Percentiles rank a stretch among this genome's conserved stretches.
phyloP scores from a whole-genome alignment of 2,113 vertebrate genomes.

The Trematomus loennbergii region DNA sequence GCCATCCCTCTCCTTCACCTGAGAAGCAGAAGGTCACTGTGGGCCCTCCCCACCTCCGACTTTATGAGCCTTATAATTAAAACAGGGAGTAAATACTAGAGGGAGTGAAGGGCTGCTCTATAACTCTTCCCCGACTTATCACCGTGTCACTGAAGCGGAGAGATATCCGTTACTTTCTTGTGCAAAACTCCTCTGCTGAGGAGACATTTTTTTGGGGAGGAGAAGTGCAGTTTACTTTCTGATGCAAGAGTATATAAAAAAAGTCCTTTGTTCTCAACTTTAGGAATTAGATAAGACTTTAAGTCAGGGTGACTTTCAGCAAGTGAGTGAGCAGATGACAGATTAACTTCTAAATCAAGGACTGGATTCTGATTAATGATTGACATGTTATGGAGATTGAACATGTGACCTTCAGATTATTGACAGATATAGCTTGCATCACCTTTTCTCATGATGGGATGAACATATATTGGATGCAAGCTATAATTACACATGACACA shows the following conservation, averaged over 20 bases:
- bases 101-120: constrained; percentile 78
- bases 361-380: constrained; percentile 33
- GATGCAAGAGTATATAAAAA: constrained; percentile 30
- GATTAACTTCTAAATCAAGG: constrained; percentile 39
- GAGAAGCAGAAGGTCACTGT: constrained; percentile 81
- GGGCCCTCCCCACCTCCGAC: constrained; percentile 48
- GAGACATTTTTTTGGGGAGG: constrained; percentile 28
- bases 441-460: neutral
- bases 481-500: neutral
- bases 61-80: constrained; percentile 90
- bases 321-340: constrained; percentile 25
- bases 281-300: neutral
- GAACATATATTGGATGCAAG: neutral
- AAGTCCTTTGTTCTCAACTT: constrained; percentile 23
- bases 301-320: neutral
- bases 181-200: constrained; percentile 62
- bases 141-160: constrained; percentile 74
- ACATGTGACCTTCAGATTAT: constrained; percentile 40
- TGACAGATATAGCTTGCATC: neutral
- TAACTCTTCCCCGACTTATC: constrained; percentile 83
- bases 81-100: constrained; percentile 85
- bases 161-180: constrained; percentile 79
- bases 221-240: constrained; percentile 22
- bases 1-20: constrained; percentile 83
- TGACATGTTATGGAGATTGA: constrained; percentile 24